These are phyloP conservation scores for Saguinus oedipus DNA, from an alignment of 2,797 vertebrate species.

Conservation along the genomic window DNA sequence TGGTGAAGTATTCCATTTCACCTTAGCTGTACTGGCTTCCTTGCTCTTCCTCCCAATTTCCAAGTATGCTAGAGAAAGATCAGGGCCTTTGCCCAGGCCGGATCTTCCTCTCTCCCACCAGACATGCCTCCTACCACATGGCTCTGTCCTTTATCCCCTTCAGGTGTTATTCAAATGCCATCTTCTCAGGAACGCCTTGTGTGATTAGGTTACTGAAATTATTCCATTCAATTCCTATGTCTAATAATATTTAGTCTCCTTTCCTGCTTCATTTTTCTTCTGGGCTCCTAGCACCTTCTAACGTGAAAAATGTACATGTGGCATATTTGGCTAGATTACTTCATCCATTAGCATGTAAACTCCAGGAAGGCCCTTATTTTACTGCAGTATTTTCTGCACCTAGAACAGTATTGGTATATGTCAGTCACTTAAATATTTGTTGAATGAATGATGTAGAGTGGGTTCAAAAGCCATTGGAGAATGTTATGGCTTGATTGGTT, in stretches of 20 bases:
- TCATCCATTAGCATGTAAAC: background rate
- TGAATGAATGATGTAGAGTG: background rate
- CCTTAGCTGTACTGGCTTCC: background rate
- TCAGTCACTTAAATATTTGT: background rate
- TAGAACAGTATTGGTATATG: background rate
- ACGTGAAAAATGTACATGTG: background rate
- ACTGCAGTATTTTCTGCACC: background rate
- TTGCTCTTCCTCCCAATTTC: background rate
- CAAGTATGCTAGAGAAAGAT: background rate
- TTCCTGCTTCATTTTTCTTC: background rate
- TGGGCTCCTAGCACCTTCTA: background rate
- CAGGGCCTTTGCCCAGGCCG: background rate
- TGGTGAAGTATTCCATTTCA: background rate
- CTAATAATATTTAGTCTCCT: background rate
- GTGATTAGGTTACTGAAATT: background rate
- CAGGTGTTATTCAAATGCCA: background rate
- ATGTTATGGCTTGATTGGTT: background rate
- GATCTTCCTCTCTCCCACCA: background rate
- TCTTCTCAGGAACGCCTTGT: background rate
- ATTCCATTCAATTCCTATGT: background rate
- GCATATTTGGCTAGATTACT: background rate
- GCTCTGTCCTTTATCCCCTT: background rate
- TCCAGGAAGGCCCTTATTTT: background rate
- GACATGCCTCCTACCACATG: background rate
- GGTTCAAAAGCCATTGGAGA: background rate